Conservation (phyloP, 2,113 vertebrate genomes). For the Arizona elegans region DNA sequence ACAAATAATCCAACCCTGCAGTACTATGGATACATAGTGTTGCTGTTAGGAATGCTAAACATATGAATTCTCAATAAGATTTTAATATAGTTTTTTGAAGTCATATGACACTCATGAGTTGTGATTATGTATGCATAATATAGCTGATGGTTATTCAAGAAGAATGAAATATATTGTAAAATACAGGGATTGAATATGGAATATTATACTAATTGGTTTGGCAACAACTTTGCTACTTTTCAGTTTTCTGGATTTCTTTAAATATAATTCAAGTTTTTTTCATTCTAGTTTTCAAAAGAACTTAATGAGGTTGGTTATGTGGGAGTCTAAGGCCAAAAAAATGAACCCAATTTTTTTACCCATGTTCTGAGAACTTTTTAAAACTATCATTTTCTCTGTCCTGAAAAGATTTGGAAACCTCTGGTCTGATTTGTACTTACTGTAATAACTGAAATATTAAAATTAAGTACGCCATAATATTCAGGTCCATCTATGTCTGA, state of each 20-base stretch:
- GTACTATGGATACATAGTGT: neutral
- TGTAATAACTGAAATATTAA: neutral
- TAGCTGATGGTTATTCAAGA: neutral
- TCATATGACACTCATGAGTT: conserved; percentile 49
- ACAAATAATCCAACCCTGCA: neutral
- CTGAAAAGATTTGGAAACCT: neutral
- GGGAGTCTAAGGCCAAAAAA: neutral
- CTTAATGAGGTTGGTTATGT: neutral
- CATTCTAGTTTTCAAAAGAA: neutral
- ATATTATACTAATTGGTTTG: neutral
- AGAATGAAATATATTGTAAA: neutral
- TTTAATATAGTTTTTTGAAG: conserved; percentile 4
- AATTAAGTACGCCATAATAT: neutral
- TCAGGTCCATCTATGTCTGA: neutral
- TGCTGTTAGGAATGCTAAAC: neutral
- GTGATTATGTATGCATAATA: conserved; percentile 30
- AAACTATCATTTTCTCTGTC: neutral
- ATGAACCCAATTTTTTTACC: neutral
- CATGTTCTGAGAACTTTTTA: neutral
- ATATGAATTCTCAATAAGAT: neutral
- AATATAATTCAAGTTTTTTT: neutral
- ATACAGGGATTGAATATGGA: neutral
- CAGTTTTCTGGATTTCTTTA: neutral
- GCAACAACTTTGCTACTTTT: neutral
- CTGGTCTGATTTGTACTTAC: neutral